phyloP scores from a whole-genome alignment of 2,113 vertebrate genomes.

The Erythrocebus patas region DNA sequence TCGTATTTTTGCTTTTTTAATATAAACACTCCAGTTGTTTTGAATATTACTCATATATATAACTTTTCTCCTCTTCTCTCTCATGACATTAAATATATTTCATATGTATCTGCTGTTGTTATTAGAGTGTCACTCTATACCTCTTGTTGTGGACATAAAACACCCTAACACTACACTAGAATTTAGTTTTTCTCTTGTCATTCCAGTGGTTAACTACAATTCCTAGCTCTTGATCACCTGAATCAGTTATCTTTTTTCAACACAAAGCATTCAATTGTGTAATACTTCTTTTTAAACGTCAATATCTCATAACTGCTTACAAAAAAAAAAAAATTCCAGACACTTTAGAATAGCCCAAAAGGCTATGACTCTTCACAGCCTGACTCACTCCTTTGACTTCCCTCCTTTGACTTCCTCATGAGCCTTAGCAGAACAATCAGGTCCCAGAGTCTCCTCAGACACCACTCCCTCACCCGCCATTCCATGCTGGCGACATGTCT shows the following conservation, averaged over 20 bases:
- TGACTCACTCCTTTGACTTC: background rate
- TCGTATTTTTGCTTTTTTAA: background rate
- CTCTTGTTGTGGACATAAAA: background rate
- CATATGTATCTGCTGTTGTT: background rate
- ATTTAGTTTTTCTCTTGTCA: background rate
- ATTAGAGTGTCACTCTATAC: background rate
- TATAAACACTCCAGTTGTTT: background rate
- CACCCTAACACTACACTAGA: background rate
- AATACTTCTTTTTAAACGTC: constrained; percentile 39
- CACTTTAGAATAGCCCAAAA: background rate
- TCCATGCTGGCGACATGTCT: background rate
- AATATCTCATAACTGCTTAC: constrained; percentile 40
- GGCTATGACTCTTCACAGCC: background rate
- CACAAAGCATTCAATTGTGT: constrained; percentile 20
- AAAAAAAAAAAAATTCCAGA: constrained; percentile 53
- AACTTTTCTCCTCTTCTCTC: background rate
- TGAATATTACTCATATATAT: background rate
- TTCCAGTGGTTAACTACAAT: background rate
- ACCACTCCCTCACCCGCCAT: rapidly evolving
- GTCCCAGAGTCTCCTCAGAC: background rate
- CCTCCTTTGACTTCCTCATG: background rate
- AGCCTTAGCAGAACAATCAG: background rate
- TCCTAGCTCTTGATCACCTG: background rate
- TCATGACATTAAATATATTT: background rate
- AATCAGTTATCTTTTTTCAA: constrained; percentile 2